These are phyloP conservation scores for Balaeniceps rex DNA, from an alignment of 2,113 vertebrate species.

Conservation along the genomic window DNA sequence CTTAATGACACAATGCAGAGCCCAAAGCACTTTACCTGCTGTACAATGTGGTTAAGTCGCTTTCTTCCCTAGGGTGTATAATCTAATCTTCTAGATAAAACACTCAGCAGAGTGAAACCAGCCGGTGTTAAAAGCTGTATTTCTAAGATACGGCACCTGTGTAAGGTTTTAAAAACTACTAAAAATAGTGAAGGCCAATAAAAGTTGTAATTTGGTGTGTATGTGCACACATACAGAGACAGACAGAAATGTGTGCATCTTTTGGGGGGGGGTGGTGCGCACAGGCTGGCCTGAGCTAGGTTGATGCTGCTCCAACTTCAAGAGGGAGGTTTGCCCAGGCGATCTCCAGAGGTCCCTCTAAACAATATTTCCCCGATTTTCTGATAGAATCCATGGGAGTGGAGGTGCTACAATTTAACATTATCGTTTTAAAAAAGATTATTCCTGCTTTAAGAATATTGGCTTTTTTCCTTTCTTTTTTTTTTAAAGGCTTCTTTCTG, in stretches of 20 bases:
- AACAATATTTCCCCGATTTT: background rate
- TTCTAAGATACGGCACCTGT: background rate
- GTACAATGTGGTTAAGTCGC: background rate
- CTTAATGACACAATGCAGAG: constrained; percentile 33
- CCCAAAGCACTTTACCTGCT: constrained; percentile 53
- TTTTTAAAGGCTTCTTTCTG: background rate
- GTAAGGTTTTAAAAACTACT: background rate
- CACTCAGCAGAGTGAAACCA: constrained; percentile 36
- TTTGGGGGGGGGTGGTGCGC: too few relatives aligned
- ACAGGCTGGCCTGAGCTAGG: background rate
- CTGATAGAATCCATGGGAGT: background rate
- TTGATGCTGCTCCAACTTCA: background rate
- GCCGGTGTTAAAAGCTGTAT: constrained; percentile 35
- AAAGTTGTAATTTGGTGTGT: background rate
- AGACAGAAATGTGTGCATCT: background rate
- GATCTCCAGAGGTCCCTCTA: background rate
- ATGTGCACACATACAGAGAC: background rate
- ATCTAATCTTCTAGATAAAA: constrained; percentile 49
- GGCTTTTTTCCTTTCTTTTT: background rate
- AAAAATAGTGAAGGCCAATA: background rate
- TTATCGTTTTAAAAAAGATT: background rate
- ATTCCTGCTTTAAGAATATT: background rate
- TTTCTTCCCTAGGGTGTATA: constrained; percentile 33
- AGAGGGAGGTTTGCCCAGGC: background rate
- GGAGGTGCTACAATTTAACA: background rate